A percentile compares a stretch with the other conserved stretches of the same genome.
These are phyloP conservation scores for Cranoglanis bouderius DNA, from an alignment of 2,113 vertebrate genomes.

Conservation along the genomic window DNA sequence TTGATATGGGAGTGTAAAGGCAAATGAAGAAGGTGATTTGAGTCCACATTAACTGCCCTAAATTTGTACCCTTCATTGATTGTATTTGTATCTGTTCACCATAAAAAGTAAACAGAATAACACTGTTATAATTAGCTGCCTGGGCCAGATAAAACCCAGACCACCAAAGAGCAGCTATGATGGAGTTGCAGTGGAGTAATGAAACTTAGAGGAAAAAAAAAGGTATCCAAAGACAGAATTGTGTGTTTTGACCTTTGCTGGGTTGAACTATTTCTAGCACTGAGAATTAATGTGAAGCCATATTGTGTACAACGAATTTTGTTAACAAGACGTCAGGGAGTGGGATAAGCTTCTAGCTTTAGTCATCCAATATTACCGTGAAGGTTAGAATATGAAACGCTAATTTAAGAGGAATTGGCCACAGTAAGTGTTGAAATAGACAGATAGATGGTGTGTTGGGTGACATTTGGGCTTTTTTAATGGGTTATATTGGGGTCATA, in stretches of 20 bases:
- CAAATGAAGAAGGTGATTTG: constrained; percentile 56
- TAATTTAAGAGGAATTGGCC: constrained; percentile 16
- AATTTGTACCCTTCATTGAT: constrained; percentile 64
- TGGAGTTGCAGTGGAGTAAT: not conserved
- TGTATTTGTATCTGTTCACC: constrained; percentile 4
- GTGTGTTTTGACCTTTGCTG: not conserved
- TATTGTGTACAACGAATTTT: not conserved
- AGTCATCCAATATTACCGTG: constrained; percentile 16
- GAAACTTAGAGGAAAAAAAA: not conserved
- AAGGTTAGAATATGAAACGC: constrained; percentile 17
- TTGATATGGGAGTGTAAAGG: constrained; percentile 37
- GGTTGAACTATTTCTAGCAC: constrained; percentile 3
- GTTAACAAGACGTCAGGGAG: not conserved
- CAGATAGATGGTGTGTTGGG: constrained; percentile 52
- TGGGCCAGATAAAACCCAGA: not conserved
- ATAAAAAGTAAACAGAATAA: not conserved
- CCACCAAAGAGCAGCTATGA: not conserved
- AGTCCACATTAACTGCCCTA: constrained; percentile 74
- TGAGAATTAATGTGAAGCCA: not conserved
- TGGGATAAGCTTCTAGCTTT: constrained; percentile 3
- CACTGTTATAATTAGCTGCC: not conserved
- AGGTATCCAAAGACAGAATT: constrained; percentile 5
- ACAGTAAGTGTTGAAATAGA: constrained; percentile 17
- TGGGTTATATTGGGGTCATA: constrained; percentile 38
- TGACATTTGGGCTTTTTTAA: constrained; percentile 24